Evolutionary conservation across 1,140 invertebrate species (phyloP).

Genomic region (Coenobita brevimanus): DNA sequence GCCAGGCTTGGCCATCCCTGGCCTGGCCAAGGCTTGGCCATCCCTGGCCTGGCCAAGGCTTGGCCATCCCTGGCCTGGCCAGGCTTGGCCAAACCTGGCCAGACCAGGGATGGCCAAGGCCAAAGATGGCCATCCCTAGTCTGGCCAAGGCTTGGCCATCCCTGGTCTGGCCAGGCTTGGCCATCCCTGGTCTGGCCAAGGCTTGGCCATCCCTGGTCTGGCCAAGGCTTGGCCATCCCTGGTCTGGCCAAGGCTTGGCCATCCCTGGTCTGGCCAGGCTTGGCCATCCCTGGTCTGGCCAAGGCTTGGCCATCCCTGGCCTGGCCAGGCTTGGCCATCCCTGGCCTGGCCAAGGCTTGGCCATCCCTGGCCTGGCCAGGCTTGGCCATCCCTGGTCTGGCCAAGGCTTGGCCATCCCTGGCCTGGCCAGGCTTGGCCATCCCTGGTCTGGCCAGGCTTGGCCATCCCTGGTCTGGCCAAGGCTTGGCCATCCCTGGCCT

Average conservation of each 20-base stretch:
- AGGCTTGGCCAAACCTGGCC: not conserved
- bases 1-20: not conserved
- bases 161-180: not conserved
- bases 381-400: not conserved
- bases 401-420: too few relatives aligned
- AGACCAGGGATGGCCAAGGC: not conserved
- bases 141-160: not conserved
- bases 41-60: constrained; percentile 69
- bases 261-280: constrained; percentile 51
- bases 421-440: not conserved
- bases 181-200: not conserved
- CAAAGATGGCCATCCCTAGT: not conserved
- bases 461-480: not conserved
- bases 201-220: constrained; percentile 15
- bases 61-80: constrained; percentile 67
- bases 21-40: too few relatives aligned
- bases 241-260: constrained; percentile 40
- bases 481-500: not conserved
- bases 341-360: not conserved
- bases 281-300: not conserved
- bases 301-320: too few relatives aligned
- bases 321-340: not conserved
- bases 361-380: not conserved
- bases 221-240: constrained; percentile 25
- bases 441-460: not conserved